Evolutionary conservation across 2,888 invertebrate species (phyloP), one percentile per base, ranked within the genome.

Genomic region (Myopa testacea): DNA sequence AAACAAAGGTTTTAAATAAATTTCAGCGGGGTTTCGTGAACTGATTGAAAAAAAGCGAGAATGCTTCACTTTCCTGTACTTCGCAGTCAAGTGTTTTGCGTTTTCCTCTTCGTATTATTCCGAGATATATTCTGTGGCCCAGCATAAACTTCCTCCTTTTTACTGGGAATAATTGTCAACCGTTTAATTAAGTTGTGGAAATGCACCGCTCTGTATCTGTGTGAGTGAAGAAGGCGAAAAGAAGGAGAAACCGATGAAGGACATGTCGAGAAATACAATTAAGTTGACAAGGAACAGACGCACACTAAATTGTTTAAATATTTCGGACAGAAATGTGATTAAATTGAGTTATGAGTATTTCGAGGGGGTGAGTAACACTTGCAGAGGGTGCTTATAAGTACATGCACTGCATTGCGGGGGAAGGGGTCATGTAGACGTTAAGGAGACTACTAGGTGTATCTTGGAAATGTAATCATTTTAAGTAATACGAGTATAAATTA

Each of bases 161-260:
- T 40, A 38, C 60, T 60, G 26, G 40, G 40, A 62, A 19, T 72
- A 62, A 72, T 72, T 60, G 60, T 72, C 60, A 60, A 60, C n/a
- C 38, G 19, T 62, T 60, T 72, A 72, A 72, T 72, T 72, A 72
- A 72, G 58, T 60, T 72, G 58, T 38, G 50, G 50, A 14, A 50
- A 50, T 50, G 1, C 50, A 50, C 10, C 50, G 8, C 50, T 14
- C 50, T 14, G 14, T 8, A 3, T 50, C 10, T 10, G 8, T 8
- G 50, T 34, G 62, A 63, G 34, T 34, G 12, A 63, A 26, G 34
- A 63, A 63, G 26, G 26, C 10, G n/a, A 12, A 26, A 12, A 26
- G 26, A 63, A 63, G 7, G 26, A 19, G 62, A n/a, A 19, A 63
- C 5, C 58, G n/a, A n/a, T 6, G n/a, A 58, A 58, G 16, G 58